These are phyloP conservation scores for Glaucomys volans DNA, from an alignment of 2,113 vertebrate species.

Conservation along the genomic window DNA sequence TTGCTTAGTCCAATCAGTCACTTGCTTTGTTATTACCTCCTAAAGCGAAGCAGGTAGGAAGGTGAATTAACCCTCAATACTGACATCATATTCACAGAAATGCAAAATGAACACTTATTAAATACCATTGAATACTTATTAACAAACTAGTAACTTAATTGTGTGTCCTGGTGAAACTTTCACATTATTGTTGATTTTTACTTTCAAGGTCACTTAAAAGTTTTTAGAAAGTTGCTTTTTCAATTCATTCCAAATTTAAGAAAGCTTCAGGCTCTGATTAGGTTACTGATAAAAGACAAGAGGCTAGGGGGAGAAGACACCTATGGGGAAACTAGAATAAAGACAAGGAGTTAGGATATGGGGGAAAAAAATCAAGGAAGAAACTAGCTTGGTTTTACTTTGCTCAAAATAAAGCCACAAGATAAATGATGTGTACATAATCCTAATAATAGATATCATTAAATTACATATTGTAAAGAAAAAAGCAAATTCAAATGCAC, in stretches of 20 bases:
- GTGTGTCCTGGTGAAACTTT: slow-evolving; percentile 43
- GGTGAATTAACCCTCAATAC: background rate
- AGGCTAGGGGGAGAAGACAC: background rate
- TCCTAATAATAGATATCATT: background rate
- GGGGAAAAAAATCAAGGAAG: background rate
- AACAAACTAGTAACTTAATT: slow-evolving; percentile 50
- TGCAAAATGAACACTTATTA: too few relatives aligned
- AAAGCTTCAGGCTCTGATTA: background rate
- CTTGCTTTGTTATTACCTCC: slow-evolving; percentile 12
- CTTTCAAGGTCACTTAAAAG: slow-evolving; percentile 15
- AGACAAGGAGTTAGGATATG: background rate
- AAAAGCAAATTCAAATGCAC: background rate
- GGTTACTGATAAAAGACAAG: background rate
- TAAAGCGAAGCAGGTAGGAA: background rate
- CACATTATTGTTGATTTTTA: slow-evolving; percentile 38
- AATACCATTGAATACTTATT: slow-evolving; percentile 41
- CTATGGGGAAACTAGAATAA: background rate
- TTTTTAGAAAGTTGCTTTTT: slow-evolving; percentile 23
- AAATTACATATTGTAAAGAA: too few relatives aligned
- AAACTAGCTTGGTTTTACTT: slow-evolving; percentile 16
- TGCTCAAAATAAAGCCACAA: slow-evolving; percentile 26
- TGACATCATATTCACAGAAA: background rate
- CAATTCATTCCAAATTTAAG: background rate
- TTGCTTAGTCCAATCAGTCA: background rate
- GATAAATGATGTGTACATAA: background rate